Evolutionary conservation across 2,113 vertebrate genomes (phyloP).

Genomic region (Gnathonemus echidnorhynchus): DNA sequence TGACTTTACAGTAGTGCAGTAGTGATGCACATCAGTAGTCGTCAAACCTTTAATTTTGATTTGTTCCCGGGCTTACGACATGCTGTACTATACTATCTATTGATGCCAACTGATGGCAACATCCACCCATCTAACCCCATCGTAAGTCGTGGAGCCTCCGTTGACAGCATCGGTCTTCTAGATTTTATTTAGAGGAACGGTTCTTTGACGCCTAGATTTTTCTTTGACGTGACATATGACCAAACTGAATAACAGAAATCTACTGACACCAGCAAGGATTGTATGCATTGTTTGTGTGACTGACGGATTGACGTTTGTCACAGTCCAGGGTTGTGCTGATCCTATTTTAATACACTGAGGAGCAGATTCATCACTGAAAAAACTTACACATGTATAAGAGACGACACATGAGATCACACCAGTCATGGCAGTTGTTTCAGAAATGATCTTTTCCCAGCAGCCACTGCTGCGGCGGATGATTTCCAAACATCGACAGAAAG

Average conservation of each 20-base stretch:
- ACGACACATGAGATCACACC: neutral
- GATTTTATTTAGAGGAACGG: neutral
- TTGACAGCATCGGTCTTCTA: neutral
- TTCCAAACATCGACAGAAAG: neutral
- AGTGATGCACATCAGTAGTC: neutral
- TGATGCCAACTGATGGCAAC: neutral
- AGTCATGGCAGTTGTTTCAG: neutral
- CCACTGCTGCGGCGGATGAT: neutral
- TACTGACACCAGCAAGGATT: neutral
- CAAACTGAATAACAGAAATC: neutral
- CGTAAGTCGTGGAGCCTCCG: neutral
- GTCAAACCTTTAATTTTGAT: neutral
- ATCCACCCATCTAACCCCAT: neutral
- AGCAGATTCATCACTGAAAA: neutral
- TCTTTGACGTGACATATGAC: neutral
- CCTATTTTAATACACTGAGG: neutral
- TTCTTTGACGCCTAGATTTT: neutral
- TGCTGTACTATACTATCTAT: neutral
- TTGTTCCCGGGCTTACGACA: neutral
- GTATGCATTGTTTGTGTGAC: neutral
- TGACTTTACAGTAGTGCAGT: neutral
- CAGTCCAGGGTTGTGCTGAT: neutral
- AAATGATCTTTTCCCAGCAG: neutral
- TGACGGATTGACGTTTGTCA: neutral
- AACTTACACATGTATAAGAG: neutral